Base-by-base conservation (phyloP, 2,888 invertebrate genomes). In the Pheosia gnoma region DNA sequence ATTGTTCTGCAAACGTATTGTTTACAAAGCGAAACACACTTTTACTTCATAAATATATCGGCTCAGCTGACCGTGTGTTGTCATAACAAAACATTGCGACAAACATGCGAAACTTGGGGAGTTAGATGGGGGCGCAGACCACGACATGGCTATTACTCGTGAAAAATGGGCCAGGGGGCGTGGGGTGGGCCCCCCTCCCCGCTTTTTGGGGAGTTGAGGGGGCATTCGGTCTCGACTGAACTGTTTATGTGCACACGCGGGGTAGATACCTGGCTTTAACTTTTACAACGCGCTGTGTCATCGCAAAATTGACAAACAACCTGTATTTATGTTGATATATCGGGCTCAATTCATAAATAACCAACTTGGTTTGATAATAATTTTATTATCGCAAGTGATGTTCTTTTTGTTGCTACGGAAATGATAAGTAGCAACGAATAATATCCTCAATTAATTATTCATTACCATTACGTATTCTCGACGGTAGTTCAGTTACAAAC, bases 231-330 rank as follows among this genome's bases (percentile, higher is more conserved):
- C 80, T 79, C 79, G 79, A 77, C 83, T 81, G 80, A 83, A 85
- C 85, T 88, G 89, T 89, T 91, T 90, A 90, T 89, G 85, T 88
- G 86, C 84, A 87, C 84, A 84, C 80, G 77, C 83, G 79, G 83
- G 25, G 25, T 25, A n/a, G n/a, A n/a, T n/a, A 25, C 25, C 25
- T 25, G 25, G 80, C 84, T 80, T 78, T 84, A 82, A 84, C 86
- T 88, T 81, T 84, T 85, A 87, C 84, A 88, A 81, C 80, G 75
- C 74, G 86, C 88, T 86, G 84, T 84, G 89, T 89, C 89, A 90
- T 87, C 85, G 82, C 79, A 74, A 89, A 87, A 88, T 88, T 87
- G 86, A 87, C 87, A 88, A 90, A 90, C 84, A 89, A 84, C 81
- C 76, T 81, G 79, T 83, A 82, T 84, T 82, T 81, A 72, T 69